Evolutionary conservation across 2,888 invertebrate genomes (phyloP), one percentile per base, ranked within the genome.

Genomic region (Dynastes hyllus): DNA sequence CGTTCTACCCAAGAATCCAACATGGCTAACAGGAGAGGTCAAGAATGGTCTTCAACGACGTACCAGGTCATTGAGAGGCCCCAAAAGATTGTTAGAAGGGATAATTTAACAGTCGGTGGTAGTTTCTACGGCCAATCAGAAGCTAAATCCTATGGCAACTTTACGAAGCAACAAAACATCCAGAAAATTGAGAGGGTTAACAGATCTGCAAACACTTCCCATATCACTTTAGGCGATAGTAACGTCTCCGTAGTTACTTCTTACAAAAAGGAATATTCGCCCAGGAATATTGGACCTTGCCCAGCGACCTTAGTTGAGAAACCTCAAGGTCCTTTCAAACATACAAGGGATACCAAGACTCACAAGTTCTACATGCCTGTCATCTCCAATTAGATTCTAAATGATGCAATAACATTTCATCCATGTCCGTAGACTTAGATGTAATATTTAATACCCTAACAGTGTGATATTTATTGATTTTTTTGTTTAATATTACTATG

Each of bases 321-420:
- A 55, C 93, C 94, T 78, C 92, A 92, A 81, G 93, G 95, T 78
- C 95, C 95, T 22, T 96, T 94, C 89, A 95, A 95, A 88, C 96
- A 96, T 86, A 95, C 95, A 37, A 92, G 96, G 81, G 95, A 96
- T 87, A 95, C 96, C 11, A 94, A 93, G 83, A 94, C 95, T 86
- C 96, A 96, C 88, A 95, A 95, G 87, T 96, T 95, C 88, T 96
- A 95, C 87, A 92, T 95, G 87, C 92, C 94, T 1, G 92, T 93
- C 87, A 91, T 92, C 80, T 91, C 90, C 55, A 91, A 88, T 82
- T 89, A 80, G 81, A 50, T 51, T 51, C 27, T 29, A 29, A 32
- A 58, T 40, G 37, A 40, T 22, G 37, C 55, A 40, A 40, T 61
- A 58, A 58, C 22, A 40, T 63, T 63, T 63, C 61, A 61, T 77